Percentiles rank a stretch among this genome's conserved stretches.
These are phyloP conservation scores for Trinorchestia longiramus DNA, from an alignment of 1,140 invertebrate genomes.

Conservation along the genomic window DNA sequence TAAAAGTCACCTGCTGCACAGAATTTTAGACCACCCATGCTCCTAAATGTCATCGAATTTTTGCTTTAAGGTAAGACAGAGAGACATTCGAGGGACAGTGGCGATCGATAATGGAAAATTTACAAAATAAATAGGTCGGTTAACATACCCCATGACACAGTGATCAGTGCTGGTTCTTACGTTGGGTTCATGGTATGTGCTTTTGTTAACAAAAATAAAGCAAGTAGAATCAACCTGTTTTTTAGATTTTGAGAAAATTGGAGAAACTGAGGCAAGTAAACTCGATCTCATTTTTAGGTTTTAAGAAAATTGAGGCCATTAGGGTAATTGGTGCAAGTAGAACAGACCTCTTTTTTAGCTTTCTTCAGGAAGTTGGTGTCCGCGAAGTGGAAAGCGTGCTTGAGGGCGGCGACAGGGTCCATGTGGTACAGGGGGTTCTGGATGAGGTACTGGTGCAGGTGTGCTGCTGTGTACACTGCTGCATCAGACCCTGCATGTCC, in stretches of 20 bases:
- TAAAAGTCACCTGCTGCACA: no score
- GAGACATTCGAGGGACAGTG: no score
- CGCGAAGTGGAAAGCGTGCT: constrained; percentile 85
- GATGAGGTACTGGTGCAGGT: constrained; percentile 88
- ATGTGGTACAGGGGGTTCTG: constrained; percentile 79
- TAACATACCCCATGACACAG: no score
- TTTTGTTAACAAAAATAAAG: neutral
- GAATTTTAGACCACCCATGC: no score
- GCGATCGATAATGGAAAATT: no score
- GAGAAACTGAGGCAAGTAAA: neutral
- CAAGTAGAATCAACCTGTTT: neutral
- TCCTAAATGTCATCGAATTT: no score
- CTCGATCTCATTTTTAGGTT: neutral
- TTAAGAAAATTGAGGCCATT: neutral
- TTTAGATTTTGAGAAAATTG: neutral
- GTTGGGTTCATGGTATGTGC: no score
- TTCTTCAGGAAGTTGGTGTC: constrained; percentile 79
- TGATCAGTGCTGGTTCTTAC: no score
- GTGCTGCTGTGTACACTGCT: constrained; percentile 86
- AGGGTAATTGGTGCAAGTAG: constrained; percentile 53
- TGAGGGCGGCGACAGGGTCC: constrained; percentile 79
- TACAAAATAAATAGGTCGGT: no score
- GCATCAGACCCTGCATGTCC: constrained; percentile 94
- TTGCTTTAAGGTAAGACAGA: no score
- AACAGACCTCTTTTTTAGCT: constrained; percentile 75